A percentile compares a stretch with the other conserved stretches of the same genome.
These are phyloP conservation scores for Lycorma delicatula DNA, from an alignment of 1,140 invertebrate species.

Conservation along the genomic window DNA sequence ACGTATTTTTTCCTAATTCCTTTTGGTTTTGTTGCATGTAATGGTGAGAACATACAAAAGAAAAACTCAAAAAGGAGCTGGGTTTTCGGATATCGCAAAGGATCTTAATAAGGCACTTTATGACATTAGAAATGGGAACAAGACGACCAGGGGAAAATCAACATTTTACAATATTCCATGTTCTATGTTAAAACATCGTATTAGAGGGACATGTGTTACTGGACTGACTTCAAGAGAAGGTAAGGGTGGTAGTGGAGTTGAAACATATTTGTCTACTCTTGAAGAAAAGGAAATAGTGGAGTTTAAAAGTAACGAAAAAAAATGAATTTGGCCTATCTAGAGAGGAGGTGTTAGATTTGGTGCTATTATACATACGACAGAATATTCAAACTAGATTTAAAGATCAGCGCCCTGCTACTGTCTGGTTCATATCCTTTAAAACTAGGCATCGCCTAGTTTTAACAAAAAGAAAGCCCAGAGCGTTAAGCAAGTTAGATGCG, in stretches of 20 bases:
- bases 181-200: too few relatives aligned
- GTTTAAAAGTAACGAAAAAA: background rate
- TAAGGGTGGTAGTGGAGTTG: background rate
- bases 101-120: too few relatives aligned
- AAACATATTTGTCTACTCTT: background rate
- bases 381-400: background rate
- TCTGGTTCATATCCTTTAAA: background rate
- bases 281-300: background rate
- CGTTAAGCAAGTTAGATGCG: background rate
- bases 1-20: too few relatives aligned
- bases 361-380: background rate
- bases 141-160: too few relatives aligned
- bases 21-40: too few relatives aligned
- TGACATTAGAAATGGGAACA: too few relatives aligned
- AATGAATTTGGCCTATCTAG: background rate
- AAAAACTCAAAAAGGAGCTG: too few relatives aligned
- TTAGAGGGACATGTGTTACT: too few relatives aligned
- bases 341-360: background rate
- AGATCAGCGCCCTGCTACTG: background rate
- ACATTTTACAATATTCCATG: too few relatives aligned
- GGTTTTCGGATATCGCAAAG: too few relatives aligned
- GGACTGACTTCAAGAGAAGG: too few relatives aligned
- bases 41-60: too few relatives aligned
- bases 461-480: background rate
- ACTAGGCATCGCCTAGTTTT: background rate